Percentiles rank a stretch among this genome's conserved stretches.
Evolutionary conservation across 2,888 invertebrate genomes (phyloP).

Genomic region (Busseola fusca): DNA sequence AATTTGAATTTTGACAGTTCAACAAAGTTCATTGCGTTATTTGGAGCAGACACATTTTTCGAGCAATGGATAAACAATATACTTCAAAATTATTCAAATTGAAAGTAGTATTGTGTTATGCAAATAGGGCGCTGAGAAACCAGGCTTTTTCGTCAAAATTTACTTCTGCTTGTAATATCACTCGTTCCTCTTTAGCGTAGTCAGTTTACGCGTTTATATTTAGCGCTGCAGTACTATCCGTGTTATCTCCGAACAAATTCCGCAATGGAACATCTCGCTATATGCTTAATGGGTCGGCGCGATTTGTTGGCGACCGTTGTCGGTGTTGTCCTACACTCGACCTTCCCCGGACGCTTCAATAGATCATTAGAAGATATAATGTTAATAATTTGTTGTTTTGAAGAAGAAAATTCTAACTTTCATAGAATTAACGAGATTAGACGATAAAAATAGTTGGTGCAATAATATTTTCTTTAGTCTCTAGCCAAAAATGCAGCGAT

Average conservation of each 20-base stretch:
- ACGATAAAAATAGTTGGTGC: slow-evolving; percentile 20
- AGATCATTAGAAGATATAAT: slow-evolving; percentile 24
- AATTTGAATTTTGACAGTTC: too few species aligned
- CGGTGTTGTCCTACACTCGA: slow-evolving; percentile 56
- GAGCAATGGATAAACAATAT: too few species aligned
- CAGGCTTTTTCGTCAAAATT: background rate
- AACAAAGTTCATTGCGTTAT: too few species aligned
- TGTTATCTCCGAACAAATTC: slow-evolving; percentile 44
- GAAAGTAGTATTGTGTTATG: too few species aligned
- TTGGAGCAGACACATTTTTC: too few species aligned
- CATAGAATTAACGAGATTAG: slow-evolving; percentile 5
- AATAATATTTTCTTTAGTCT: slow-evolving; percentile 7
- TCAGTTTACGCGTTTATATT: slow-evolving; percentile 24
- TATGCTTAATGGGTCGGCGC: slow-evolving; percentile 49
- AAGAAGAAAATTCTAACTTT: slow-evolving; percentile 21
- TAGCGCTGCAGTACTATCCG: slow-evolving; percentile 37
- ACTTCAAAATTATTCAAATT: too few species aligned
- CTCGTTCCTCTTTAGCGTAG: slow-evolving; percentile 6
- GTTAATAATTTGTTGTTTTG: slow-evolving; percentile 20
- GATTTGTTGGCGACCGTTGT: slow-evolving; percentile 53
- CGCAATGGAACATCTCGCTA: slow-evolving; percentile 39
- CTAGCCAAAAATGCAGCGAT: slow-evolving; percentile 33
- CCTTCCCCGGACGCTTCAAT: slow-evolving; percentile 43
- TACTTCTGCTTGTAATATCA: background rate
- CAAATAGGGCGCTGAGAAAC: too few species aligned